phyloP scores from a whole-genome alignment of 92 coral and sea anemone species.

The Zoanthus gigantus region DNA sequence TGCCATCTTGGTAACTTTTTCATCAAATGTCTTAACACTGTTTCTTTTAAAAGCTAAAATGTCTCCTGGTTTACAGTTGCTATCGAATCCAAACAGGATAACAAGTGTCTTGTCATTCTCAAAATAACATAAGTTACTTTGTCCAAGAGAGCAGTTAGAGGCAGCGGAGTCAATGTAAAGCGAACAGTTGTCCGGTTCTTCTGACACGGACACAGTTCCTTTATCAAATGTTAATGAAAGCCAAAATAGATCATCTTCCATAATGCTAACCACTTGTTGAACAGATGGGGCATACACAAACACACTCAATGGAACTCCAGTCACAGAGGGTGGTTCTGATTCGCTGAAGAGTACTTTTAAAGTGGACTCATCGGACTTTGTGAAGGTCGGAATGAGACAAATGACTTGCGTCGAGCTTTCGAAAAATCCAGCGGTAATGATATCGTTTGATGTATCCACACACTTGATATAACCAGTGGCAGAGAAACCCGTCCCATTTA shows the following conservation, averaged over 20 bases:
- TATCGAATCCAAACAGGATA: conserved; percentile 20
- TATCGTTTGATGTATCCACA: background rate
- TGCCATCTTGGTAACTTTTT: conserved; percentile 14
- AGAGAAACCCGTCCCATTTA: conserved; percentile 43
- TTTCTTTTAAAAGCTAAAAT: background rate
- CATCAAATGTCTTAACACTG: background rate
- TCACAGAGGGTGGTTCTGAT: background rate
- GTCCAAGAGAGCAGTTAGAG: conserved; percentile 48
- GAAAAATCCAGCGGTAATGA: conserved; percentile 21
- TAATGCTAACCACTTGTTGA: background rate
- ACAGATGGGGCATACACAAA: background rate
- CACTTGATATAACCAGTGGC: conserved; percentile 7
- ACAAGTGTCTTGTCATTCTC: background rate
- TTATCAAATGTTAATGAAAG: background rate
- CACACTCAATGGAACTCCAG: conserved; percentile 3
- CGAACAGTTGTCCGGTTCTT: conserved; percentile 11
- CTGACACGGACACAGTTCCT: conserved; percentile 5
- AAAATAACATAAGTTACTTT: conserved; percentile 20
- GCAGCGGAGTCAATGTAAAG: conserved; percentile 21
- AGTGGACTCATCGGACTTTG: background rate
- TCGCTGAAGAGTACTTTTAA: conserved; percentile 26
- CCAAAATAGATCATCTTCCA: conserved; percentile 21
- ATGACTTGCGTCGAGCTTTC: conserved; percentile 45
- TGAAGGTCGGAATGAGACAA: conserved; percentile 47
- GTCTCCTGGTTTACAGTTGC: conserved; percentile 35